Evolutionary conservation across 2,797 vertebrate species (phyloP), one percentile per base, ranked within the genome.

Genomic region (Silurus lanzhouensis): DNA sequence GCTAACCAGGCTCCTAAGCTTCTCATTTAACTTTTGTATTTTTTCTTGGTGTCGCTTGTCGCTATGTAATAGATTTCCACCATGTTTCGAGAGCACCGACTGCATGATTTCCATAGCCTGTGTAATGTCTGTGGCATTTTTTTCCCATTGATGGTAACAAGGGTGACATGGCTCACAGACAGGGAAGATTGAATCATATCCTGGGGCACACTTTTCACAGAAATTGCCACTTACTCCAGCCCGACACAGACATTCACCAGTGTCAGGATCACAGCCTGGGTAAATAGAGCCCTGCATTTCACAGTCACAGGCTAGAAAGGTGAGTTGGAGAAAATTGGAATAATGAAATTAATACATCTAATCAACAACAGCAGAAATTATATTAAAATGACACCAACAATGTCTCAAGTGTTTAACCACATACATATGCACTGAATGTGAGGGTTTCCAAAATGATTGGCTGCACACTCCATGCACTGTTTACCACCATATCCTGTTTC

Each of bases 361-460:
- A 20, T 64, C 2, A n/a, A 64, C 2, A 52, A 80, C 12, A 68
- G 25, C 9, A 72, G 44, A 52, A 5, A 12, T 57, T n/a, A 4
- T 19, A 79, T 75, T 57, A 13, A 79, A 66, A 68, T 67, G 15
- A 74, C 25, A 60, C 8, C 6, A 31, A n/a, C 4, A 61, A 1
- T 76, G 14, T 38, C 1, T 68, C 31, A 6, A 78, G 2, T 44
- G 25, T 38, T 74, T 46, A 80, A 22, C 14, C 17, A 95, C 97
- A 95, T 93, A 97, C 94, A 87, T 83, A 95, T 63, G 46, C 96
- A 98, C 70, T 90, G 92, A 1, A 89, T 88, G 57, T 93, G 94
- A 22, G 96, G 93, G 88, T 95, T 93, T 63, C 95, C 95, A 80
- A 96, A 98, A 89, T 96, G 93, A 88, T 96, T 96, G 66, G 96